Base-by-base conservation (phyloP, 2,113 vertebrate genomes). In the Pollimyrus isidori region DNA sequence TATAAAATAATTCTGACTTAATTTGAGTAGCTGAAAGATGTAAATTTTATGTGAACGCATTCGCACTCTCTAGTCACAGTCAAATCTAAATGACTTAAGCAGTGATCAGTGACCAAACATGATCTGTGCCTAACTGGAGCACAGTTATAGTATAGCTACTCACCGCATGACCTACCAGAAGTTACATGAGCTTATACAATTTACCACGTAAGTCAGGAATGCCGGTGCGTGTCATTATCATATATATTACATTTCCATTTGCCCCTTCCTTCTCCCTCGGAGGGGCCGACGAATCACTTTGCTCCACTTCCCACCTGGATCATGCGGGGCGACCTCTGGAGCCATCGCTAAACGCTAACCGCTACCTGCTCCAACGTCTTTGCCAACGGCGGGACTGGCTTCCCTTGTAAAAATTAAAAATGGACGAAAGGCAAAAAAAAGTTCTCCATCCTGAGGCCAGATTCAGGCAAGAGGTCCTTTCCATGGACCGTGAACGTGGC, bases 201-300 rank as follows among this genome's bases (percentile, higher is more conserved):
- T 91, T 69, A 91, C 89, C 86, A 42, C 39, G 88, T 13, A 35
- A 88, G 53, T 90, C 56, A 91, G 89, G 45, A 86, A 86, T 7
- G 69, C 21, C n/a, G 21, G 19, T 39, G 46, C 48, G 46, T 89
- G 89, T 88, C 89, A 91, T 91, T 92, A 90, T 89, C 92, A 92
- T 92, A 92, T 91, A 91, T 90, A 92, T 91, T 91, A 90, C 88
- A 88, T 90, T 87, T 88, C 84, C 69, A 88, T 89, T 83, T 89
- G 83, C 45, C 65, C 84, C 50, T 7, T 84, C 86, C 89, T 69
- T 90, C 87, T 87, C 89, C 89, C 89, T 69, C 89, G 87, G 90
- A 88, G 88, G 56, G 87, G 58, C 45, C 58, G 86, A 39, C 49
- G 76, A 87, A 52, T 83, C 65, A 3, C 30, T 88, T 73, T 42